Evolutionary conservation across 2,797 vertebrate species (phyloP).

Genomic region (Rhinogobio ventralis): DNA sequence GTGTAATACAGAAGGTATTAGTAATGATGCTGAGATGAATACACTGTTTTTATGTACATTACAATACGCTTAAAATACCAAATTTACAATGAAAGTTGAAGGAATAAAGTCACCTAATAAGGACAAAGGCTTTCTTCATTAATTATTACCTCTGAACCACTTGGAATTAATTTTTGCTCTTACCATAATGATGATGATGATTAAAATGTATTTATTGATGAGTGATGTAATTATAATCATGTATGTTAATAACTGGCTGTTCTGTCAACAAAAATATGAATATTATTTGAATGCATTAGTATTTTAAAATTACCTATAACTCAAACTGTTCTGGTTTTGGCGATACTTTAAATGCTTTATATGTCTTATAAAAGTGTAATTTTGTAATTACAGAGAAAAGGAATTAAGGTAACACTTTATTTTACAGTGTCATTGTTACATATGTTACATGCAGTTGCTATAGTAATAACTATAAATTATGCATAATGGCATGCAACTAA

Average conservation of each 20-base stretch:
- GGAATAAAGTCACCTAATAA: conserved; percentile 3
- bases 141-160: background rate
- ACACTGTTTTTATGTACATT: background rate
- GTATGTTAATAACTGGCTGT: background rate
- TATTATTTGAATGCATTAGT: background rate
- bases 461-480: too few species aligned
- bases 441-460: too few species aligned
- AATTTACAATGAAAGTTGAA: conserved; percentile 6
- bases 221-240: background rate
- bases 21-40: background rate
- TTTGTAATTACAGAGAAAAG: background rate
- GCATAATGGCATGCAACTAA: too few species aligned
- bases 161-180: background rate
- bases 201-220: background rate
- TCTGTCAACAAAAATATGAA: background rate
- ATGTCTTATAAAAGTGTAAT: background rate
- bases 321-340: background rate
- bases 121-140: conserved; percentile 16
- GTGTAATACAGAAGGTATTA: background rate
- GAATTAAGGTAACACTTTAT: background rate
- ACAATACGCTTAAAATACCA: background rate
- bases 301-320: background rate
- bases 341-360: background rate
- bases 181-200: background rate
- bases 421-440: too few species aligned